A percentile compares a stretch with the other conserved stretches of the same genome.
phyloP scores from a whole-genome alignment of 2,797 vertebrate genomes.

The Distichodus sexfasciatus region DNA sequence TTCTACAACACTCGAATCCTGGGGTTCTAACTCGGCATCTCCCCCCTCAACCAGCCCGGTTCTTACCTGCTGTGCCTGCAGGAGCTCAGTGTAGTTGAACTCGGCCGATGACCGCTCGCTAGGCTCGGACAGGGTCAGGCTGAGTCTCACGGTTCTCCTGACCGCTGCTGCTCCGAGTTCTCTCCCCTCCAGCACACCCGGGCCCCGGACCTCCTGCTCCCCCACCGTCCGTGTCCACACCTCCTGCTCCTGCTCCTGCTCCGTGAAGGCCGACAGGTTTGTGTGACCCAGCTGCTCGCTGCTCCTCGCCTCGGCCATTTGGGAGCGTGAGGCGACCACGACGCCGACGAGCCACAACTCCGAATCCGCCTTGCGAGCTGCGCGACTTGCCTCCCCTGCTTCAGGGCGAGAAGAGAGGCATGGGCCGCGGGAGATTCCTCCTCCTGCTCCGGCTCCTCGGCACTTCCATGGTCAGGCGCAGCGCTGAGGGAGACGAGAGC shows the following conservation, averaged over 20 bases:
- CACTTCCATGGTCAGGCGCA: conserved; percentile 70
- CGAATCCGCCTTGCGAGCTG: too few species aligned
- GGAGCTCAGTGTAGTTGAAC: conserved; percentile 92
- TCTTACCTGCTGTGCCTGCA: conserved; percentile 77
- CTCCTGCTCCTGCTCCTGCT: conserved; percentile 23
- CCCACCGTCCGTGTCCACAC: conserved; percentile 53
- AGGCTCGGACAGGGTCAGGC: conserved; percentile 87
- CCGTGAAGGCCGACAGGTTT: conserved; percentile 79
- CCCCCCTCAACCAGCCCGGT: too few species aligned
- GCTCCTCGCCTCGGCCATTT: conserved; percentile 80
- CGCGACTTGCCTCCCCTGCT: too few species aligned
- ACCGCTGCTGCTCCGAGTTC: conserved; percentile 62
- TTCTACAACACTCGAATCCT: too few species aligned
- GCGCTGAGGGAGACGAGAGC: neutral
- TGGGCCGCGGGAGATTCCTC: too few species aligned
- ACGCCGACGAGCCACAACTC: too few species aligned
- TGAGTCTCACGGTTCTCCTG: conserved; percentile 89
- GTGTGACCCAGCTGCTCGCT: too few species aligned
- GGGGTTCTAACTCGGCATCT: too few species aligned
- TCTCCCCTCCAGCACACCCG: conserved; percentile 67
- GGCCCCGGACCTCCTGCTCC: conserved; percentile 69
- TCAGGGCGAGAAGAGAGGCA: neutral
- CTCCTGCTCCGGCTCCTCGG: conserved; percentile 51
- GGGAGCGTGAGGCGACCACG: conserved; percentile 49
- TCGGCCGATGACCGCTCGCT: conserved; percentile 89